phyloP scores from a whole-genome alignment of 2,888 invertebrate species.

The Mythimna impura region DNA sequence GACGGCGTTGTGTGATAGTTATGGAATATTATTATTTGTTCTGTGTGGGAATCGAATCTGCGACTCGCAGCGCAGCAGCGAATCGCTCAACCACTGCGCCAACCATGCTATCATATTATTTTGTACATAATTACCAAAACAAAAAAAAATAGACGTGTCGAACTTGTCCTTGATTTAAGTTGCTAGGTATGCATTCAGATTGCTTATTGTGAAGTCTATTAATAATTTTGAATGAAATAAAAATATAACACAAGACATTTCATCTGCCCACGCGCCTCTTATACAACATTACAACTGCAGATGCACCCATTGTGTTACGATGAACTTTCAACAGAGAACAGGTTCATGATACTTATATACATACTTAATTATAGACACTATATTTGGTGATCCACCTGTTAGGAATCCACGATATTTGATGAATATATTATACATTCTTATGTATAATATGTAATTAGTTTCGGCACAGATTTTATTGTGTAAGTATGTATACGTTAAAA shows the following conservation, averaged over 20 bases:
- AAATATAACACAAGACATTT: constrained; percentile 48
- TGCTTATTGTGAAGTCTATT: neutral
- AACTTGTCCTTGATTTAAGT: constrained; percentile 35
- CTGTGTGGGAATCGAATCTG: too few relatives aligned
- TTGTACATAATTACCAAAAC: neutral
- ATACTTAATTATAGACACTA: neutral
- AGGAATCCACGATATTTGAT: neutral
- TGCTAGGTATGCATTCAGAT: constrained; percentile 7
- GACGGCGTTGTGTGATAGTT: too few relatives aligned
- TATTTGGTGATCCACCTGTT: constrained; percentile 17
- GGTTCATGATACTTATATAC: constrained; percentile 37
- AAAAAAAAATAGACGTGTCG: neutral
- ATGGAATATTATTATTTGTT: too few relatives aligned
- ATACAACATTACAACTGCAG: constrained; percentile 24
- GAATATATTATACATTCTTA: too few relatives aligned
- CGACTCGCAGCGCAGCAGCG: too few relatives aligned
- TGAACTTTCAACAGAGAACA: constrained; percentile 60
- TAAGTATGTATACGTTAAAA: too few relatives aligned
- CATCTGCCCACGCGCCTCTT: constrained; percentile 19
- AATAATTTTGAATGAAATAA: constrained; percentile 27
- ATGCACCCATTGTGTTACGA: constrained; percentile 53
- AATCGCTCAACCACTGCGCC: too few relatives aligned
- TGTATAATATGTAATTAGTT: too few relatives aligned
- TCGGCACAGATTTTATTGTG: too few relatives aligned
- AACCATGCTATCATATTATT: too few relatives aligned